phyloP scores from a whole-genome alignment of 2,113 vertebrate genomes.

The Eira barbara region DNA sequence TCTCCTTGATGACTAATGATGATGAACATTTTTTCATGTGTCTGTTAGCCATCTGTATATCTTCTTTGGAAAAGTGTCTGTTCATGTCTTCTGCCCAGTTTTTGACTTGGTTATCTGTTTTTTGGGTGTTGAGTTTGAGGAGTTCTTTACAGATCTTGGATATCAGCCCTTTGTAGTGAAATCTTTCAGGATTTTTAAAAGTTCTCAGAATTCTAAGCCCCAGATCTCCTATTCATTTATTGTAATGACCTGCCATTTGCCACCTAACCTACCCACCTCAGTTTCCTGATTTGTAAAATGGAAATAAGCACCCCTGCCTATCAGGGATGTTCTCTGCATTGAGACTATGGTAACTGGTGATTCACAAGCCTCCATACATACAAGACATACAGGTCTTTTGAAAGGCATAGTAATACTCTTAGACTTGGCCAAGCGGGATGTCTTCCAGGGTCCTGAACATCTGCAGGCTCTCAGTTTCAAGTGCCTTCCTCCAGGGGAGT shows the following conservation, averaged over 20 bases:
- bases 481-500: background rate
- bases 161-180: no score
- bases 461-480: background rate
- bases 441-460: background rate
- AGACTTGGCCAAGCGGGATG: background rate
- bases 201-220: background rate
- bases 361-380: background rate
- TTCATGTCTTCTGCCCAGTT: no score
- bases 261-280: background rate
- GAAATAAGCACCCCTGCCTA: background rate
- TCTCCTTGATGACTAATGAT: no score
- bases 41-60: no score
- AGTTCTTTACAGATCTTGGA: no score
- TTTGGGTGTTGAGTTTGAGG: no score
- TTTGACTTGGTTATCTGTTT: no score
- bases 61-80: no score
- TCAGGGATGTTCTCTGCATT: background rate
- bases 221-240: background rate
- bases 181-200: background rate
- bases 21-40: no score
- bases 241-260: background rate
- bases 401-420: background rate
- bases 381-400: background rate
- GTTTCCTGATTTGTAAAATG: background rate
- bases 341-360: background rate